Conservation (phyloP, 2,113 vertebrate genomes). For the Nycticryphes semicollaris region DNA sequence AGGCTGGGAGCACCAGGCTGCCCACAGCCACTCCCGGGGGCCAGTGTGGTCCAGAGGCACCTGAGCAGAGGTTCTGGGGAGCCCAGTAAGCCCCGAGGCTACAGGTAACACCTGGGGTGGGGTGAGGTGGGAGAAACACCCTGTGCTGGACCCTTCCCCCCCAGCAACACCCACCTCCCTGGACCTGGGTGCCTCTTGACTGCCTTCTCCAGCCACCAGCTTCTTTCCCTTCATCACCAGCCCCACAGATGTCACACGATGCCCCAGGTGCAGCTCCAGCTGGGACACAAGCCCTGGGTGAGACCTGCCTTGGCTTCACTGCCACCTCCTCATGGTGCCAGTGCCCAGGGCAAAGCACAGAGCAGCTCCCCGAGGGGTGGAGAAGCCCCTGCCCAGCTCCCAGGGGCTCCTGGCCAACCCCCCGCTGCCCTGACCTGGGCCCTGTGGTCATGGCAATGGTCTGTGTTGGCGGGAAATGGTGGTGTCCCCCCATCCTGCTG, state of each 20-base stretch:
- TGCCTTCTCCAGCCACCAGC: background rate
- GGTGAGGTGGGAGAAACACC: no score
- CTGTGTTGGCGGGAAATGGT: accelerated
- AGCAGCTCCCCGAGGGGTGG: background rate
- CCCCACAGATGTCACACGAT: background rate
- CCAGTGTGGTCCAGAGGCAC: background rate
- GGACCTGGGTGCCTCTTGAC: background rate
- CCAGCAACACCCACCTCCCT: background rate
- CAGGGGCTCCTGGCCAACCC: accelerated
- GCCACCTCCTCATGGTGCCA: background rate
- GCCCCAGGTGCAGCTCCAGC: background rate
- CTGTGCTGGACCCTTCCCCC: background rate
- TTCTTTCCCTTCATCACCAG: slow-evolving; percentile 14
- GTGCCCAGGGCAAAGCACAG: slow-evolving; percentile 6
- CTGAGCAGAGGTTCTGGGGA: no score
- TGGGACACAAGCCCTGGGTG: background rate
- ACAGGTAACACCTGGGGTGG: no score
- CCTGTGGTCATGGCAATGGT: accelerated
- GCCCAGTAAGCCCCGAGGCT: background rate
- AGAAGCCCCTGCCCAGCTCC: background rate
- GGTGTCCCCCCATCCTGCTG: background rate
- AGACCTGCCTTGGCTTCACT: background rate
- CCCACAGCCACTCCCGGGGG: accelerated
- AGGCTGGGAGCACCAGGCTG: background rate
- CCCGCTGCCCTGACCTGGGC: background rate